Evolutionary conservation across 1,140 invertebrate species (phyloP), one percentile per base, ranked within the genome.

Genomic region (Drosophila prosaltans): DNA sequence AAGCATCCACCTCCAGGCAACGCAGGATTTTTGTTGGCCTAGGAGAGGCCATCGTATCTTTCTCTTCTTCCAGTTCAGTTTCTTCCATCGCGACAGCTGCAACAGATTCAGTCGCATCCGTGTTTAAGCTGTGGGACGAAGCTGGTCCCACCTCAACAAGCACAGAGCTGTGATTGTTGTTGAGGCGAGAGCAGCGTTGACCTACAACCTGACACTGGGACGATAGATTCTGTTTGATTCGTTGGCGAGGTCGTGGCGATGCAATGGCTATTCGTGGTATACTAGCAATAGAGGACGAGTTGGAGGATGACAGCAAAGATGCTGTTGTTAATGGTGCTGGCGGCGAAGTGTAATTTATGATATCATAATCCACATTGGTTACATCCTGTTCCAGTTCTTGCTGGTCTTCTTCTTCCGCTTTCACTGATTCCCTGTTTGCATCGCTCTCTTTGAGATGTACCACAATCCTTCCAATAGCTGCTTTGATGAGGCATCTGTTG

Each of bases 281-380:
- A 26, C 21, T 10, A 26, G 45, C 9, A 24, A 26, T 21, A 51
- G 45, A 51, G 8, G 45, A 45, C n/a, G 16, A 21, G 2, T 4
- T n/a, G 5, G 16, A 26, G 1, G 45, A 51, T 9, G 45, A 51
- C 1, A 16, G 45, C 16, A 9, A 16, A 16, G 45, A 3, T 51
- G 9, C 1, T 8, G 7, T 3, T 21, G 21, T 3, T 21, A 16
- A n/a, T 39, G 57, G 32, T 10, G 57, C 32, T 24, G 40, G 16
- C 9, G 59, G 36, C 11, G 59, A 43, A 3, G 88, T 80, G 36
- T 74, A 83, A 63, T 86, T 88, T 16, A 86, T 86, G 41, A 86
- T 81, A 71, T 88, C 83, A 66, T 83, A 86, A 60, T 88, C 84
- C 48, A 86, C 69, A 41, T 64, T 57, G 40, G 83, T 71, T 7